A percentile compares a stretch with the other conserved stretches of the same genome.
phyloP scores from a whole-genome alignment of 1,140 invertebrate species.

The Reticulitermes speratus region DNA sequence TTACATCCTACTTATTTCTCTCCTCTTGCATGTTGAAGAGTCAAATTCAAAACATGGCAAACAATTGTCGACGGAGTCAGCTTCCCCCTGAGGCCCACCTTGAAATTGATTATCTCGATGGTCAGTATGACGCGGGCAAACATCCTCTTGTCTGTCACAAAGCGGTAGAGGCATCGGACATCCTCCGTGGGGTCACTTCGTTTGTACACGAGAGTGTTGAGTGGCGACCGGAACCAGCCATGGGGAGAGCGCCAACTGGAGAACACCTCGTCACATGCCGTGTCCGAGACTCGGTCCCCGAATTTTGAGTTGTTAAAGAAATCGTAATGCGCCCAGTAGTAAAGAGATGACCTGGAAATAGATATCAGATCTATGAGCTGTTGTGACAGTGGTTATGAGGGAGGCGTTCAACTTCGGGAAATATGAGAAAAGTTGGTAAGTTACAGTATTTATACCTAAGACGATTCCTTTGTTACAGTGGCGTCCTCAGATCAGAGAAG shows the following conservation, averaged over 20 bases:
- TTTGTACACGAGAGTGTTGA: conserved; percentile 84
- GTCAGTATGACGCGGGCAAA: conserved; percentile 77
- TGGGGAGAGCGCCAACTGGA: conserved; percentile 71
- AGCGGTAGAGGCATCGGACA: conserved; percentile 77
- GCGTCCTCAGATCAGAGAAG: too few relatives aligned
- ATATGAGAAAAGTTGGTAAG: too few relatives aligned
- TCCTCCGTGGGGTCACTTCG: conserved; percentile 59
- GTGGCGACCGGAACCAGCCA: conserved; percentile 72
- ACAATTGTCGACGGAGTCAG: too few relatives aligned
- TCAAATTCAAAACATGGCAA: too few relatives aligned
- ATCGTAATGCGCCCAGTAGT: conserved; percentile 36
- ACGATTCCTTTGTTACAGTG: too few relatives aligned
- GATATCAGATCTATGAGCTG: neutral
- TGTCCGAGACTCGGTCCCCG: conserved; percentile 73
- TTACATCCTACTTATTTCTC: too few relatives aligned
- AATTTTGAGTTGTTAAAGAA: conserved; percentile 88
- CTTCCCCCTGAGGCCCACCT: conserved; percentile 45
- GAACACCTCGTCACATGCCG: conserved; percentile 82
- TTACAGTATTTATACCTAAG: too few relatives aligned
- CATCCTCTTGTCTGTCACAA: conserved; percentile 75
- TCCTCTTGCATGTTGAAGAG: too few relatives aligned
- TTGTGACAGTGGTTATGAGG: neutral
- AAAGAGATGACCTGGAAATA: conserved; percentile 31
- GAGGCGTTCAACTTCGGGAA: too few relatives aligned
- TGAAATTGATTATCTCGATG: conserved; percentile 67